Evolutionary conservation across 2,888 invertebrate genomes (phyloP).

Genomic region (Rosalia funebris): DNA sequence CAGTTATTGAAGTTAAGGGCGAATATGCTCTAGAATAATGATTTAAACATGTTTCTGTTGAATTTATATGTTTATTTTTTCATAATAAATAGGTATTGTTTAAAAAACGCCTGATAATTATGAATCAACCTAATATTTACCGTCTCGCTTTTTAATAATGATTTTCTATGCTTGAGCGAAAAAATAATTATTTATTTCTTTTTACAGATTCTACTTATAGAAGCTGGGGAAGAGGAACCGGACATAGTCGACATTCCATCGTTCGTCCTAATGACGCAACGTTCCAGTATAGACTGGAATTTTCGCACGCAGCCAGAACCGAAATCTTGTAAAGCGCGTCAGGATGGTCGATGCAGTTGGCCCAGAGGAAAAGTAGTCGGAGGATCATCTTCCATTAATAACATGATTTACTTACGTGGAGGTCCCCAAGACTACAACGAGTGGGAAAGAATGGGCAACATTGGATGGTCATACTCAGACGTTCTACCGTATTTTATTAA

Average conservation of each 20-base stretch:
- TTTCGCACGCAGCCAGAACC: conserved; percentile 73
- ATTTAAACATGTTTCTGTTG: no score
- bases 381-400: conserved; percentile 80
- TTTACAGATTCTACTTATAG: conserved; percentile 71
- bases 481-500: conserved; percentile 80
- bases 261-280: conserved; percentile 68
- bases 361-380: conserved; percentile 79
- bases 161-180: no score
- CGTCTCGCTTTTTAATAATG: no score
- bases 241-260: conserved; percentile 72
- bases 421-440: conserved; percentile 71
- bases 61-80: no score
- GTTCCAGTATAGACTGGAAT: conserved; percentile 74
- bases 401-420: conserved; percentile 80
- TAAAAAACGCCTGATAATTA: no score
- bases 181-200: no score
- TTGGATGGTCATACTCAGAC: conserved; percentile 76
- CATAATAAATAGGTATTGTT: no score
- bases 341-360: conserved; percentile 52
- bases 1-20: no score
- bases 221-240: conserved; percentile 74
- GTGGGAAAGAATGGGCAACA: conserved; percentile 76
- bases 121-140: no score
- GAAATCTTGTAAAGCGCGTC: background rate
- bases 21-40: no score